These are phyloP conservation scores for Percopsis omiscomaycus DNA, from an alignment of 2,797 vertebrate genomes.

Conservation along the genomic window DNA sequence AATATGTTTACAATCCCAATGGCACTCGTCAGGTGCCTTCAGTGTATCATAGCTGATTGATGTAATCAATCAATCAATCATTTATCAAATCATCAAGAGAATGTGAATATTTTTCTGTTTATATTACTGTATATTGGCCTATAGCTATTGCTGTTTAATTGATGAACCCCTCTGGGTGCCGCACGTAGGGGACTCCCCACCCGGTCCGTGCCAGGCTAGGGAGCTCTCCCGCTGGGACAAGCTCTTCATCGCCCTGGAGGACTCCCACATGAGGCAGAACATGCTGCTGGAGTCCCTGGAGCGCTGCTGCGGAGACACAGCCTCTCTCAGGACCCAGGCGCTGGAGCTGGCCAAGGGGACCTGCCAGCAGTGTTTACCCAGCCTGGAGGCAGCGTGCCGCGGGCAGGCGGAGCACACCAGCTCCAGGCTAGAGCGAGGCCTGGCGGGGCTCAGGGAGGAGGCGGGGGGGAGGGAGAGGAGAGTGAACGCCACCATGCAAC, in stretches of 20 bases:
- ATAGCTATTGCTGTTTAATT: conserved; percentile 1
- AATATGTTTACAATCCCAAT: too few relatives aligned
- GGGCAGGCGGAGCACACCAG: conserved; percentile 36
- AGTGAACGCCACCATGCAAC: conserved; percentile 51
- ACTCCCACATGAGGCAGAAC: conserved; percentile 74
- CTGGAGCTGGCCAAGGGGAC: conserved; percentile 44
- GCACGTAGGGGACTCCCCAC: conserved; percentile 35
- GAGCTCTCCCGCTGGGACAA: conserved; percentile 71
- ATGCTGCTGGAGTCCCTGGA: conserved; percentile 64
- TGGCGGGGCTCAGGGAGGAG: conserved; percentile 50
- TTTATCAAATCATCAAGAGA: not conserved
- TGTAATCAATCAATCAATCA: not conserved
- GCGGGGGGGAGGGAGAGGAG: conserved; percentile 50
- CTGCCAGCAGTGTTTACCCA: conserved; percentile 44
- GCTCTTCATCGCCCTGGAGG: conserved; percentile 70
- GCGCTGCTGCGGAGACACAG: conserved; percentile 40
- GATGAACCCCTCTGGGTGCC: conserved; percentile 16
- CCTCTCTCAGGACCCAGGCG: conserved; percentile 45
- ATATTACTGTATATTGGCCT: conserved; percentile 7
- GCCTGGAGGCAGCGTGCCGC: conserved; percentile 47
- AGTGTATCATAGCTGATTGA: not conserved
- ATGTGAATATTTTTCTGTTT: not conserved
- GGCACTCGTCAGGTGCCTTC: too few relatives aligned
- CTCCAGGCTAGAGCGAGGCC: conserved; percentile 32
- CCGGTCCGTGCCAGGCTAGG: conserved; percentile 38